These are phyloP conservation scores for Pogonomyrmex californicus DNA, from an alignment of 1,140 invertebrate species.

Conservation along the genomic window DNA sequence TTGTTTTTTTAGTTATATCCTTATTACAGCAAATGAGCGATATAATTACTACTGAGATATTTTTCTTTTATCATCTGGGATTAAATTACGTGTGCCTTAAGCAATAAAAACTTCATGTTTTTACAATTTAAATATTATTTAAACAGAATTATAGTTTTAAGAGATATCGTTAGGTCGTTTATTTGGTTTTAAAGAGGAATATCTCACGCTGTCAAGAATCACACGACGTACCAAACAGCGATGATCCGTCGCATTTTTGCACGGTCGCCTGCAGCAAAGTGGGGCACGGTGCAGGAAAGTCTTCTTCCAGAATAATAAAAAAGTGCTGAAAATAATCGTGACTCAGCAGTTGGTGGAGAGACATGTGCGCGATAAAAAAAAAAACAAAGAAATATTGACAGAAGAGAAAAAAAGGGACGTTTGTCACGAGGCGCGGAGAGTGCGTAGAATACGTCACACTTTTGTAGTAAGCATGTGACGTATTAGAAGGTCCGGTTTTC, in stretches of 20 bases:
- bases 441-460: conserved; percentile 38
- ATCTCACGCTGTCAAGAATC: background rate
- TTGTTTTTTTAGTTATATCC: too few species aligned
- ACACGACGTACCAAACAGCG: background rate
- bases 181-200: background rate
- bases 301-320: conserved; percentile 41
- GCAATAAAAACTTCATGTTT: background rate
- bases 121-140: background rate
- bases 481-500: conserved; percentile 49
- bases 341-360: background rate
- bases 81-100: background rate
- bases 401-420: conserved; percentile 4
- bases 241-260: conserved; percentile 2
- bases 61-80: background rate
- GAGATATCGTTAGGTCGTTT: background rate
- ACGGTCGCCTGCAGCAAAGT: conserved; percentile 7
- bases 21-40: too few species aligned
- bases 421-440: background rate
- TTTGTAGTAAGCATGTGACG: conserved; percentile 39
- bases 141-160: background rate
- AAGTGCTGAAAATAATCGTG: conserved; percentile 48
- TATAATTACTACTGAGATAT: background rate
- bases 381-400: background rate
- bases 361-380: conserved; percentile 29
- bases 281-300: conserved; percentile 20